phyloP scores from a whole-genome alignment of 35 echinoderm and acorn worm genomes.

The Ophioderma brevispina region DNA sequence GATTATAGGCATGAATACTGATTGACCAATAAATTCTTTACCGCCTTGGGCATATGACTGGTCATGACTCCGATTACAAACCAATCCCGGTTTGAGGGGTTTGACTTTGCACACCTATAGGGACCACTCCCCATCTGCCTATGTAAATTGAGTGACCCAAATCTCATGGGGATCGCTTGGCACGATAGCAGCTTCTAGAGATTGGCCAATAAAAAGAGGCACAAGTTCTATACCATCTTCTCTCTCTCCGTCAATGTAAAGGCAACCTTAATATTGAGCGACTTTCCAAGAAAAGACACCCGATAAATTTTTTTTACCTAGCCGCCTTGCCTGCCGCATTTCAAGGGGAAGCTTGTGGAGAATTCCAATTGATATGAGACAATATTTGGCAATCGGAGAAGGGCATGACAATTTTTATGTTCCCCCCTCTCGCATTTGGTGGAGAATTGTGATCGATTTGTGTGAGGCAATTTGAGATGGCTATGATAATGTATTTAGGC shows the following conservation, averaged over 20 bases:
- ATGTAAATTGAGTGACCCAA: background rate
- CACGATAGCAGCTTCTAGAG: too few species aligned
- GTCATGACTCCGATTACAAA: background rate
- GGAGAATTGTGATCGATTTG: too few species aligned
- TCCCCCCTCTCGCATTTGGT: too few species aligned
- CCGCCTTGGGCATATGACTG: background rate
- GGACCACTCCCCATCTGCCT: background rate
- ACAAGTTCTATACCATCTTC: background rate
- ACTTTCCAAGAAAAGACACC: background rate
- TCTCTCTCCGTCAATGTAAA: background rate
- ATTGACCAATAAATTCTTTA: background rate
- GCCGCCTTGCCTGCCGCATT: too few species aligned
- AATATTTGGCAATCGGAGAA: background rate
- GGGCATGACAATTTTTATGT: background rate
- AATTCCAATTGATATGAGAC: background rate
- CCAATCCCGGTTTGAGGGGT: background rate
- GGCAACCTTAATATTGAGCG: background rate
- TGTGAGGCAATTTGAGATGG: too few species aligned
- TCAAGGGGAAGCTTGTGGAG: background rate
- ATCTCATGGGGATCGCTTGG: too few species aligned
- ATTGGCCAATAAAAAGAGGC: too few species aligned
- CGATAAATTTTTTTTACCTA: too few species aligned
- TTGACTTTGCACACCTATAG: background rate
- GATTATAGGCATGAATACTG: background rate
- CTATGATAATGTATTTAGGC: too few species aligned